Base-by-base conservation (phyloP, 2,113 vertebrate species). In the Micronycteris hirsuta region DNA sequence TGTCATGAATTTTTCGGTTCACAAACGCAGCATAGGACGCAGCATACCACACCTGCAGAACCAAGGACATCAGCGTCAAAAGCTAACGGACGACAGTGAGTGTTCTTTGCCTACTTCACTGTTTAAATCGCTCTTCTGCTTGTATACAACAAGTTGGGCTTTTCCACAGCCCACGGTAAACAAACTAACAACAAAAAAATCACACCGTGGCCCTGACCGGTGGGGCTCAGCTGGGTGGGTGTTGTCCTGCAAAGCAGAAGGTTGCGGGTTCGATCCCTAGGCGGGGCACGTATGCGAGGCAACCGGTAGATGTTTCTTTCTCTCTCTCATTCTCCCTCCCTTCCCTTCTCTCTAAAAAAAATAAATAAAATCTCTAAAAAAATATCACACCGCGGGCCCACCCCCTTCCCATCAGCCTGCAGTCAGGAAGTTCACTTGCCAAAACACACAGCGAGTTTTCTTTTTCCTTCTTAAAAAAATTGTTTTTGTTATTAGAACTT, bases 11-110 rank as follows among this genome's bases (percentile, higher is more conserved):
- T 98, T 99, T 99, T 96, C 99, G 99, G 97, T 99, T 99, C 95
- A 99, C 99, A 97, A 99, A 99, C 92, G 99, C 99, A 0, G 99
- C 99, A 0, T 99, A 99, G 3, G 99, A 99, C 0, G 99, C 99
- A 41, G 99, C 99, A 4, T 99, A 99, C 99, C 99, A 99, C 85
- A 99, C 99, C 99, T 99, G 97, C 92, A 97, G 38, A 96, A 83
- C 45, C 82, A 97, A 31, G 94, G 0, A 93, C 4, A 45, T 31
- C 36, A 26, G 76, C 36, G 20, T 83, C 38, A 97, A 56, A 41
- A 54, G 68, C 15, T 6, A 78, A 49, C 65, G 16, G 49, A n/a
- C 26, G 24, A 54, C 20, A 12, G 24, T 47, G 47, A 58, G 10
- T 65, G 41, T 6, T 36, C 70, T 54, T 16, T 15, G 33, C 38